Percentiles rank a stretch among this genome's conserved stretches.
These are phyloP conservation scores for Chloroclysta siterata DNA, from an alignment of 2,888 invertebrate species.

Conservation along the genomic window DNA sequence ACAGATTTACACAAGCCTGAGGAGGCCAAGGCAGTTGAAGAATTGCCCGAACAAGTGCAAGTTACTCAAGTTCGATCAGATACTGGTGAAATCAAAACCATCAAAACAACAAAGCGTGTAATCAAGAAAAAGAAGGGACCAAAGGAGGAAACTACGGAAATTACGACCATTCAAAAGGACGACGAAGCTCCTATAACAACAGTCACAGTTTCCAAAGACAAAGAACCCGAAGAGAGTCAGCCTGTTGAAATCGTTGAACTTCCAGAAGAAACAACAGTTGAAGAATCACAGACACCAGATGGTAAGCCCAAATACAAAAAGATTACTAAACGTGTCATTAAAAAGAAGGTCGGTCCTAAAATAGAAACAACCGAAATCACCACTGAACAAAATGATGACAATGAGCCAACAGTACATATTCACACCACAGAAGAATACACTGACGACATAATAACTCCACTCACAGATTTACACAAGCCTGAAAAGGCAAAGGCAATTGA, in stretches of 20 bases:
- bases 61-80: conserved; percentile 43
- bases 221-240: conserved; percentile 29
- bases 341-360: conserved; percentile 53
- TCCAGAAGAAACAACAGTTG: conserved; percentile 54
- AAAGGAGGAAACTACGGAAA: conserved; percentile 22
- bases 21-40: conserved; percentile 50
- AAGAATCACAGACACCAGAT: conserved; percentile 54
- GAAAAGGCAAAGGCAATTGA: conserved; percentile 38
- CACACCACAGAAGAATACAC: conserved; percentile 53
- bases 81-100: conserved; percentile 60
- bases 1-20: conserved; percentile 32
- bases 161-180: conserved; percentile 35
- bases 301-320: conserved; percentile 52
- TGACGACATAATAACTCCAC: conserved; percentile 39
- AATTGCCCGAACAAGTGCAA: conserved; percentile 36
- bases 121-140: conserved; percentile 37
- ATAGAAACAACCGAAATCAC: conserved; percentile 60
- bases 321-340: conserved; percentile 27
- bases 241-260: conserved; percentile 49
- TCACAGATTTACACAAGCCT: conserved; percentile 29
- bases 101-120: conserved; percentile 52
- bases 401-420: conserved; percentile 60
- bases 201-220: conserved; percentile 55
- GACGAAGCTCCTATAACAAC: conserved; percentile 37
- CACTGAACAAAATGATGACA: conserved; percentile 47